Base-by-base conservation (phyloP, 2,888 invertebrate genomes). In the Ophion ventricosus region DNA sequence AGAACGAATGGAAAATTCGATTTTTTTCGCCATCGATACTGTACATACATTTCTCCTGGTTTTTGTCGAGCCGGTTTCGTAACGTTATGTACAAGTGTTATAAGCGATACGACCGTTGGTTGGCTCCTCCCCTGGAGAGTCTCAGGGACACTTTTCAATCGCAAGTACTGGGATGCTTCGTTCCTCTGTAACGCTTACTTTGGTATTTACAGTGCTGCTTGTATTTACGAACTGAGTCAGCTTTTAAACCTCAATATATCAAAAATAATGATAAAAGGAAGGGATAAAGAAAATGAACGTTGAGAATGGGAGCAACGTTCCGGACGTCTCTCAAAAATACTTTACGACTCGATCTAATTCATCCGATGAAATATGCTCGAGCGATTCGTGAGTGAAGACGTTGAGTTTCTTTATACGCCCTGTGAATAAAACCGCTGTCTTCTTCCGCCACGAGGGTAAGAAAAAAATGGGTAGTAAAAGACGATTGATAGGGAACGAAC, bases 131-230 rank as follows among this genome's bases (percentile, higher is more conserved):
- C 26, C 75, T 56, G 66, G 67, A 74, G 17, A 66, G 40, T 59
- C 40, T 40, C 25, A 57, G 59, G 59, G 63, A 63, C 61, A 54
- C 59, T 57, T 25, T 69, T 56, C 40, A 76, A 85, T 64, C 75
- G 81, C 66, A 80, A 81, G 70, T 80, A 77, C 82, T 63, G 49
- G 74, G 69, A 74, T 74, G 25, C n/a, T 35, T 64, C 23, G 61
- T 49, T 69, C 49, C 5, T 40, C 56, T 69, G 72, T 80, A 74
- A 73, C 80, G 80, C 64, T 82, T 63, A 77, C 83, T 85, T 84
- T 83, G 83, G 83, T 87, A 87, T 87, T 83, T 87, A 87, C 87
- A 87, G 66, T 75, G 74, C 54, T 70, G 43, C 82, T 63, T 56
- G 43, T 3, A n/a, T n/a, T 43, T 23, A 25, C 14, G 35, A 67